Conservation (phyloP, 2,888 invertebrate genomes). For the Pyrrhosoma nymphula region DNA sequence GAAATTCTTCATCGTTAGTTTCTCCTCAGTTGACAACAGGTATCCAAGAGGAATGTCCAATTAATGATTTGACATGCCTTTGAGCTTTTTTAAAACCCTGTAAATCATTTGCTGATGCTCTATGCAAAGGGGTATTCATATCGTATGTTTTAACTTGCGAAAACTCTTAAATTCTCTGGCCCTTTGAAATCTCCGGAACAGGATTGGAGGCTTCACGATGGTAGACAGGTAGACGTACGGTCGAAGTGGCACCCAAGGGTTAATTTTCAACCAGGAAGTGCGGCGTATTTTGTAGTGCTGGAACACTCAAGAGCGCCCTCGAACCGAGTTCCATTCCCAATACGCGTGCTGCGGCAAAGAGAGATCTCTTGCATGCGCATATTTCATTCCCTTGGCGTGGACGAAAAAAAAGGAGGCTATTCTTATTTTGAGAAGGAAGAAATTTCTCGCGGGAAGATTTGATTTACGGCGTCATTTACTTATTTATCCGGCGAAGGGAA, state of each 20-base stretch:
- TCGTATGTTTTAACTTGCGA: too few species aligned
- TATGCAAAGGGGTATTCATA: too few species aligned
- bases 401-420: background rate
- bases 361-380: background rate
- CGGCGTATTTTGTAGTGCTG: background rate
- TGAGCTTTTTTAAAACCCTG: too few species aligned
- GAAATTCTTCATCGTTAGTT: too few species aligned
- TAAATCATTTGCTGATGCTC: too few species aligned
- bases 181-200: background rate
- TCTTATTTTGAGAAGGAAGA: background rate
- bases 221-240: background rate
- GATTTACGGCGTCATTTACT: slow-evolving; percentile 27
- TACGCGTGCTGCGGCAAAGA: background rate
- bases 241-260: background rate
- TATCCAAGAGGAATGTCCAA: too few species aligned
- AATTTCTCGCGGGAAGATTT: slow-evolving; percentile 22
- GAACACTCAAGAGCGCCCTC: background rate
- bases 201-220: background rate
- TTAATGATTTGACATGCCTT: too few species aligned
- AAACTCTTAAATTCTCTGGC: too few species aligned
- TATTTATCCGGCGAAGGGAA: slow-evolving; percentile 28
- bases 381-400: background rate
- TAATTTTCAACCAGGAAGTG: background rate
- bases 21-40: too few species aligned
- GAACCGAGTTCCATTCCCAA: background rate